These are phyloP conservation scores for Dysmachus trigonus DNA, from an alignment of 2,888 invertebrate genomes.

Conservation along the genomic window DNA sequence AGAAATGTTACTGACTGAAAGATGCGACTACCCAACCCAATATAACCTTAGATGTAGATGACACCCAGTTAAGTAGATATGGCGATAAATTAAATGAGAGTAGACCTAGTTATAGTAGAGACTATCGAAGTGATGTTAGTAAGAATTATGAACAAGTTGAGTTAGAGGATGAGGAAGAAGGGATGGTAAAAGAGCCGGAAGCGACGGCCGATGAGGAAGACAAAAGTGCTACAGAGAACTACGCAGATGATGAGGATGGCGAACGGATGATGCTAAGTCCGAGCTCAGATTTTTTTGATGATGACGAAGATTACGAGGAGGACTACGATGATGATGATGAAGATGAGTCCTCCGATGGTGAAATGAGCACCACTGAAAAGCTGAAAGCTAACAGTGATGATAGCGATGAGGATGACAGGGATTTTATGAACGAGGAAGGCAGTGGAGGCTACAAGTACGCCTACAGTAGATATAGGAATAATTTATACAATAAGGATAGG, in stretches of 20 bases:
- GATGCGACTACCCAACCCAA: constrained; percentile 69
- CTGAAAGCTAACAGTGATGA: constrained; percentile 55
- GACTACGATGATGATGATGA: constrained; percentile 50
- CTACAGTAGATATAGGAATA: constrained; percentile 50
- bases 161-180: not conserved
- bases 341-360: constrained; percentile 49
- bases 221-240: constrained; percentile 15
- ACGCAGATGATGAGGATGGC: constrained; percentile 27
- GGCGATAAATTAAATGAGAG: constrained; percentile 55
- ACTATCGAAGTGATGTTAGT: constrained; percentile 49
- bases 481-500: constrained; percentile 53
- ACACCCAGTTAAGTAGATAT: constrained; percentile 57
- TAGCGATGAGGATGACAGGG: constrained; percentile 56
- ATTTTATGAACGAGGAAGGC: constrained; percentile 60
- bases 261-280: constrained; percentile 56
- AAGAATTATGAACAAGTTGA: constrained; percentile 42
- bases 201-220: constrained; percentile 9
- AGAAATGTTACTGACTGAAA: constrained; percentile 84
- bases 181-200: not conserved
- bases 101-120: constrained; percentile 54
- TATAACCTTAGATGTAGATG: constrained; percentile 63
- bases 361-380: constrained; percentile 54
- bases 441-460: constrained; percentile 54
- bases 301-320: constrained; percentile 53
- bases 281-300: constrained; percentile 55